Conservation (phyloP, 2,888 invertebrate species). For the Periphyllus acericola region DNA sequence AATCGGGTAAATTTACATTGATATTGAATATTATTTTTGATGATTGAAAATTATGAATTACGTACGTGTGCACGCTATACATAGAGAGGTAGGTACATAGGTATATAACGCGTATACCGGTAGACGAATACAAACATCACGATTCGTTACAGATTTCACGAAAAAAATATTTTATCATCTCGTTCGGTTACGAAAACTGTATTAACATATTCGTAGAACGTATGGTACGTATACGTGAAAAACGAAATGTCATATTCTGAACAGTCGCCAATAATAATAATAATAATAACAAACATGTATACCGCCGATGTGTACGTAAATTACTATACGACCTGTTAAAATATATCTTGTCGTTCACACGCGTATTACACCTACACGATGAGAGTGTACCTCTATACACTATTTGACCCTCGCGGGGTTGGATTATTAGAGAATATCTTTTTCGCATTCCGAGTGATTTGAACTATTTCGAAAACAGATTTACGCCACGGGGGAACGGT, state of each 20-base stretch:
- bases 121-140: background rate
- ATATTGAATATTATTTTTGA: constrained; percentile 46
- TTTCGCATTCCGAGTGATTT: constrained; percentile 38
- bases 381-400: too few species aligned
- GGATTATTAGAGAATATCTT: constrained; percentile 33
- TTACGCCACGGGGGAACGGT: constrained; percentile 32
- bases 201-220: background rate
- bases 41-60: constrained; percentile 39
- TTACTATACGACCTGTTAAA: background rate
- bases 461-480: constrained; percentile 40
- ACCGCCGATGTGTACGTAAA: too few species aligned
- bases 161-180: background rate
- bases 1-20: constrained; percentile 17
- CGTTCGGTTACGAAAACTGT: background rate
- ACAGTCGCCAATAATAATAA: background rate
- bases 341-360: background rate
- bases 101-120: background rate
- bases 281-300: too few species aligned
- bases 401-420: background rate
- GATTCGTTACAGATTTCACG: constrained; percentile 26
- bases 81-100: too few species aligned
- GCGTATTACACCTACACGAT: background rate
- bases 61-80: background rate
- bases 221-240: background rate
- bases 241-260: background rate